Evolutionary conservation across 2,888 invertebrate genomes (phyloP), one percentile per base, ranked within the genome.

Genomic region (Eucriotettix oculatus): DNA sequence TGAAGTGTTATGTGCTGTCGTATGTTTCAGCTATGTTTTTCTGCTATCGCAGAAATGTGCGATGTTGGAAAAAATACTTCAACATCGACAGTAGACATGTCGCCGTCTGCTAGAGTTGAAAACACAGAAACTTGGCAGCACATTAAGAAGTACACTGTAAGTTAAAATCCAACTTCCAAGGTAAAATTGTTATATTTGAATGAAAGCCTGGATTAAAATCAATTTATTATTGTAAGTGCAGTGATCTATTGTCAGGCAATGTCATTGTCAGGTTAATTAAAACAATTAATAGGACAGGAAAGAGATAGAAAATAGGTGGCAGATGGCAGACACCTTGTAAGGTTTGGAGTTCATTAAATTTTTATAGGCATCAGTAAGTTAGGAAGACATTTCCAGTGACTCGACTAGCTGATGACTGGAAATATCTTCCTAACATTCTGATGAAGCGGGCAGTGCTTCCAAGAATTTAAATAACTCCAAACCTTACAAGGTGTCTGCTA

Each of bases 121-220:
- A 74, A 74, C 65, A 72, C 74, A 42, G 75, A 75, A 65, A 73
- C 74, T 7, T 72, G 74, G 72, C 73, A 74, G 62, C 72, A 72
- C 61, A 71, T 73, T 57, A 76, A 76, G 65, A 75, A 74, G 68
- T 75, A 70, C 67, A 75, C 75, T 55, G 75, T 74, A 66, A 69
- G 72, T 61, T 14, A 42, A 29, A 29, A 29, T 29, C 29, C n/a
- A 29, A 29, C 29, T 29, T 29, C 29, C 29, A 29, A 29, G 29
- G 29, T 9, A 56, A 3, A 57, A 42, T 44, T 58, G 10, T 12
- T 9, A 16, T 29, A 44, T 43, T 43, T 9, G 12, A n/a, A 57
- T n/a, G 11, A 44, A 14, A n/a, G 10, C 11, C 16, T 16, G 16
- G 10, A 57, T 10, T 52, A 42, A n/a, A 59, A 57, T 29, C 29